Conservation (phyloP, 2,797 vertebrate genomes). For the Liparis tanakae region DNA sequence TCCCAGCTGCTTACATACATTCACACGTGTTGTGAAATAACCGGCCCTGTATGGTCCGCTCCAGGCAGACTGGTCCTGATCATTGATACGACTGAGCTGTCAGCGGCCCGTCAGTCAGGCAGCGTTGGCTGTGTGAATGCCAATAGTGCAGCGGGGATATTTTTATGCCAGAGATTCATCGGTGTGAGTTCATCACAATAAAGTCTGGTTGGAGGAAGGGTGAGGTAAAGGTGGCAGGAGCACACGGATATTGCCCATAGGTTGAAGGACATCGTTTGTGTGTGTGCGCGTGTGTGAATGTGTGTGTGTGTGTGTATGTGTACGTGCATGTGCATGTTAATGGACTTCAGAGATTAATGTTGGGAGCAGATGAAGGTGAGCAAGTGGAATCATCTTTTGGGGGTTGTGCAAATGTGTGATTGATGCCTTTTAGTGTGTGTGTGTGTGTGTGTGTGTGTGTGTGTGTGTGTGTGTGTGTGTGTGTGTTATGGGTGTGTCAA, state of each 20-base stretch:
- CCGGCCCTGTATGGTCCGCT: constrained; percentile 10
- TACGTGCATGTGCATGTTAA: background rate
- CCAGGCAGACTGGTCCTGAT: constrained; percentile 24
- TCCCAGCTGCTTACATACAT: constrained; percentile 21
- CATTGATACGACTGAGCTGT: constrained; percentile 29
- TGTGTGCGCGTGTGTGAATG: background rate
- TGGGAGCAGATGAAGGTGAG: constrained; percentile 1
- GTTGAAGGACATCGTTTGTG: constrained; percentile 21
- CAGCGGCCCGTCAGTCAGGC: constrained; percentile 33
- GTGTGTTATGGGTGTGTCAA: background rate
- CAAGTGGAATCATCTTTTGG: background rate
- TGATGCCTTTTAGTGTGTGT: background rate
- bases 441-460: background rate
- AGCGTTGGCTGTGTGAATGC: constrained; percentile 18
- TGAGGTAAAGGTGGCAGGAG: background rate
- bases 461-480: too few relatives aligned
- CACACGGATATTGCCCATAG: background rate
- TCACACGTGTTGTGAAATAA: constrained; percentile 21
- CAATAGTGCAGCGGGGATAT: constrained; percentile 27
- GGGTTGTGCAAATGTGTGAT: constrained; percentile 4
- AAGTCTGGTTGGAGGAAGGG: constrained; percentile 10
- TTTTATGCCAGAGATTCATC: constrained; percentile 6
- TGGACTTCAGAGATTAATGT: constrained; percentile 12
- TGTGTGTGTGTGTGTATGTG: background rate
- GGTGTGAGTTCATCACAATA: constrained; percentile 15